These are phyloP conservation scores for Zelleria hepariella DNA, from an alignment of 2,888 invertebrate genomes.

Conservation along the genomic window DNA sequence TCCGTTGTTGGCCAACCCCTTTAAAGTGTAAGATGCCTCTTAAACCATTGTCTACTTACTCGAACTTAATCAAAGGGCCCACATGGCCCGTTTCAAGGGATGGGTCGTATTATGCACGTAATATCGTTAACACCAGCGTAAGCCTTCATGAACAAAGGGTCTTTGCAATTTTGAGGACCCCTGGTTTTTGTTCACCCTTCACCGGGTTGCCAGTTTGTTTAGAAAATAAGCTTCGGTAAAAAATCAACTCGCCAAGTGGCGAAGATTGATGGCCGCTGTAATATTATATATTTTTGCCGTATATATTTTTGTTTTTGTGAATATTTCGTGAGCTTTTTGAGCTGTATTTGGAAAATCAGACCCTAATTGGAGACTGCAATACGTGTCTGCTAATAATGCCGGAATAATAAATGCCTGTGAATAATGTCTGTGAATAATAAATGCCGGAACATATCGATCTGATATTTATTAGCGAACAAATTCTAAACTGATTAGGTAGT, in stretches of 20 bases:
- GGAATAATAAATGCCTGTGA: too few relatives aligned
- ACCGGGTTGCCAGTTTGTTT: conserved; percentile 11
- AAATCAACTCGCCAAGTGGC: conserved; percentile 14
- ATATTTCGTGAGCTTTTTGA: too few relatives aligned
- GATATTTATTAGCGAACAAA: too few relatives aligned
- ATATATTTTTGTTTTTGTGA: too few relatives aligned
- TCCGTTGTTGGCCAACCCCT: background rate
- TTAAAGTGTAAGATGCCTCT: background rate
- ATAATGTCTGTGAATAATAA: too few relatives aligned
- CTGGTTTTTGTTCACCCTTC: conserved; percentile 24
- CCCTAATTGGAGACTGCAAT: too few relatives aligned
- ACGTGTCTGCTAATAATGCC: too few relatives aligned
- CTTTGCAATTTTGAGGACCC: conserved; percentile 22
- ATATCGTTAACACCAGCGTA: conserved; percentile 14
- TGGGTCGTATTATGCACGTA: background rate
- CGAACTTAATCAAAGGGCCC: background rate
- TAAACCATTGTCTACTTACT: background rate
- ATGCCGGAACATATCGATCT: too few relatives aligned
- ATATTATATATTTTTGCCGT: too few relatives aligned
- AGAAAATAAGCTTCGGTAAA: conserved; percentile 11
- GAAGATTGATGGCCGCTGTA: conserved; percentile 18
- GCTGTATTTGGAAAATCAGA: too few relatives aligned
- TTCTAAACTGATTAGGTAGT: too few relatives aligned
- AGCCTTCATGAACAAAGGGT: conserved; percentile 3
- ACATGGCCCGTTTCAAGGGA: background rate